Conservation (phyloP, 2,113 vertebrate species). For the Ammodytes dubius region DNA sequence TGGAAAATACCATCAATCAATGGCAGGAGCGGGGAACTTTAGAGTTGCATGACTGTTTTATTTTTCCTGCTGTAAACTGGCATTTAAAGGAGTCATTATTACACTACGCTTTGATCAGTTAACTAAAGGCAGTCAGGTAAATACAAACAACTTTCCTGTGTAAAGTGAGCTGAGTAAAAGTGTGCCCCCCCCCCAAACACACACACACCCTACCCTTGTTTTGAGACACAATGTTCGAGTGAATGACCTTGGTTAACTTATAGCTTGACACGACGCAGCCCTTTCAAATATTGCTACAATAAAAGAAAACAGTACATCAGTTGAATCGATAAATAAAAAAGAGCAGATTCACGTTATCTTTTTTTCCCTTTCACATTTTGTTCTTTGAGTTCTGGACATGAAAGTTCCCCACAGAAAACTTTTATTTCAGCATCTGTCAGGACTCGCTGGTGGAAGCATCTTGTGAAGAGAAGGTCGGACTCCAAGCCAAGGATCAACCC, state of each 20-base stretch:
- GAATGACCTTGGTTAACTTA: constrained; percentile 31
- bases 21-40: background rate
- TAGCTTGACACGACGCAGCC: constrained; percentile 4
- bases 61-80: background rate
- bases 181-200: too few relatives aligned
- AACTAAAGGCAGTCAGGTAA: background rate
- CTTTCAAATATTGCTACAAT: constrained; percentile 41
- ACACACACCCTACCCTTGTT: background rate
- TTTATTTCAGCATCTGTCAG: constrained; percentile 34
- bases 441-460: constrained; percentile 3
- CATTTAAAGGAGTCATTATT: background rate
- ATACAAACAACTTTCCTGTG: background rate
- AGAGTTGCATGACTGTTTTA: background rate
- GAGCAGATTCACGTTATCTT: constrained; percentile 1
- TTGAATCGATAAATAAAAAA: background rate
- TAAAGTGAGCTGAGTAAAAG: constrained; percentile 13
- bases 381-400: constrained; percentile 15
- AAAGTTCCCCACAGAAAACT: background rate
- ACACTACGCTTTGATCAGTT: background rate
- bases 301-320: constrained; percentile 26
- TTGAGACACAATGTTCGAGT: constrained; percentile 14
- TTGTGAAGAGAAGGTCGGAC: constrained; percentile 19
- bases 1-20: constrained; percentile 18
- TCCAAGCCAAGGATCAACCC: constrained; percentile 47
- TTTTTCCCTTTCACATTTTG: background rate